Conservation (phyloP, 37 sponge, comb jelly and placozoan genomes). For the Corticium candelabrum region DNA sequence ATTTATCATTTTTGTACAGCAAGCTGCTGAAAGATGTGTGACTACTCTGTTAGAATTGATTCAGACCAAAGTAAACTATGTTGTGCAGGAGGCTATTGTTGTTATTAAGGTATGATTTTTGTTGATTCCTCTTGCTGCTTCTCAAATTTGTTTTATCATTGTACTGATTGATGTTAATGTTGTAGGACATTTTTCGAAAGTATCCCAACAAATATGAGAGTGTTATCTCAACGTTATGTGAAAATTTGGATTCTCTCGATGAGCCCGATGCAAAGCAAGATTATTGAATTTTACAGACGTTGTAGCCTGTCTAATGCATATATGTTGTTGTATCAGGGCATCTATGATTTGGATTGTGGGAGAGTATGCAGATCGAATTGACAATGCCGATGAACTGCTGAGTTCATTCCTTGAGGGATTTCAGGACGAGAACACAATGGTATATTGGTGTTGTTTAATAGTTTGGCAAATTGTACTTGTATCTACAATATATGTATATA, state of each 20-base stretch:
- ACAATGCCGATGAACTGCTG: conserved; percentile 84
- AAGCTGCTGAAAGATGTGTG: conserved; percentile 85
- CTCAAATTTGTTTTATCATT: conserved; percentile 5
- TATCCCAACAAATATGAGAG: conserved; percentile 99
- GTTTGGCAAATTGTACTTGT: not conserved
- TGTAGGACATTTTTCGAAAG: conserved; percentile 91
- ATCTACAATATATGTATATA: not conserved
- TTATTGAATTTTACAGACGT: not conserved
- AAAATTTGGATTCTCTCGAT: conserved; percentile 95
- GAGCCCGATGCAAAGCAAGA: conserved; percentile 93
- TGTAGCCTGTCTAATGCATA: too few relatives aligned
- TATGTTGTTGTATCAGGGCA: conserved; percentile 41
- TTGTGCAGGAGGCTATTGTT: conserved; percentile 94
- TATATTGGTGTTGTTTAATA: not conserved
- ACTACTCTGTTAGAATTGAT: conserved; percentile 90
- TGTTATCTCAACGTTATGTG: conserved; percentile 92
- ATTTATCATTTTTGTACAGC: conserved; percentile 10
- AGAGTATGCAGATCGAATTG: conserved; percentile 97
- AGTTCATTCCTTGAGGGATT: conserved; percentile 81
- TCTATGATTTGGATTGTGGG: conserved; percentile 99
- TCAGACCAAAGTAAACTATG: conserved; percentile 98
- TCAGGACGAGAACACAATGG: conserved; percentile 83
- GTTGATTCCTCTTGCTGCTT: not conserved
- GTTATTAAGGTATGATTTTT: conserved; percentile 72
- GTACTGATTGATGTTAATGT: not conserved